Conservation (phyloP, 2,113 vertebrate species). For the Gymnarchus niloticus region DNA sequence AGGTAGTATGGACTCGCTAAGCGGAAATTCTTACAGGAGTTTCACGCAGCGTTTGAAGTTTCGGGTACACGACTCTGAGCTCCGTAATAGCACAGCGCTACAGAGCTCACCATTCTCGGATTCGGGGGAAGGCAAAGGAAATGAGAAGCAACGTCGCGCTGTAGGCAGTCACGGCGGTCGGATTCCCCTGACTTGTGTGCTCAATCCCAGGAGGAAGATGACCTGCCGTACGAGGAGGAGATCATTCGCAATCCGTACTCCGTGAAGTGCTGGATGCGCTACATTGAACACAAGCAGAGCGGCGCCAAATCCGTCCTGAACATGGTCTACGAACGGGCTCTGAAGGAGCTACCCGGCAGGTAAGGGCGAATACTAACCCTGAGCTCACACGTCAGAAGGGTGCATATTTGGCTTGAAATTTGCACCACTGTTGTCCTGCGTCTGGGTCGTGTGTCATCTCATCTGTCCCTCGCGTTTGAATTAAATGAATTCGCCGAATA, state of each 20-base stretch:
- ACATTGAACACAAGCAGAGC: slow-evolving; percentile 82
- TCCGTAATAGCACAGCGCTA: background rate
- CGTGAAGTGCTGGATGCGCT: slow-evolving; percentile 87
- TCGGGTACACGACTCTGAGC: background rate
- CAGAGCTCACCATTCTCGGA: background rate
- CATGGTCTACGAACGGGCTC: slow-evolving; percentile 80
- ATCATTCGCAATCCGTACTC: slow-evolving; percentile 89
- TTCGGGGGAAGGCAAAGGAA: background rate
- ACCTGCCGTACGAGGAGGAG: slow-evolving; percentile 87
- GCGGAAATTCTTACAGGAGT: background rate
- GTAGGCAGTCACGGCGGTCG: background rate
- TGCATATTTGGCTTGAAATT: no score
- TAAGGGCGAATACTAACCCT: slow-evolving; percentile 40
- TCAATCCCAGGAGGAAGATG: slow-evolving; percentile 75
- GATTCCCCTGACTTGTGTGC: background rate
- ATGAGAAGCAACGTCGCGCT: background rate
- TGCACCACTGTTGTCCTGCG: no score
- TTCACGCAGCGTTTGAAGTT: background rate
- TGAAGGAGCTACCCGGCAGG: slow-evolving; percentile 87
- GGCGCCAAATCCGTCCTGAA: slow-evolving; percentile 69
- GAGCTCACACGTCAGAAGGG: no score
- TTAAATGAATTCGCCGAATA: no score
- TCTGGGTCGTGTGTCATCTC: no score
- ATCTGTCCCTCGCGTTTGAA: no score
- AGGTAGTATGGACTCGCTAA: background rate